Base-by-base conservation (phyloP, 1,140 invertebrate species). In the Drosophila simulans region DNA sequence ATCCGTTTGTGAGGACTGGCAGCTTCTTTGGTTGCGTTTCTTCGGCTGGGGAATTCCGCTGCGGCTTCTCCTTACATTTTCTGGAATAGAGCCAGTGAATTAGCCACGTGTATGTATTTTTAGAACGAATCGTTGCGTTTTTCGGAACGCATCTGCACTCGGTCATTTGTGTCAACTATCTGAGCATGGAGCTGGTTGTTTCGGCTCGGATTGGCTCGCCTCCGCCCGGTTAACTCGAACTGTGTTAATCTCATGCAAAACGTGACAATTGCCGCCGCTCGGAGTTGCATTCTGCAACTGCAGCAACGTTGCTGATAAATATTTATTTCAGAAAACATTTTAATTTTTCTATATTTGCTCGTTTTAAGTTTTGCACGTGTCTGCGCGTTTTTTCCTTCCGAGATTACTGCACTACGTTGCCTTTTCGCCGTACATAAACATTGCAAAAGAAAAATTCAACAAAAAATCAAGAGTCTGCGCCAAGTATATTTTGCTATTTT, bases 21-120 rank as follows among this genome's bases (percentile, higher is more conserved):
- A 57, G 58, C 62, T 57, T 88, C 75, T 88, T 86, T 88, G 79
- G 70, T 83, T 65, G 55, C 12, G 68, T 85, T 85, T 43, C 58
- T 59, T 75, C 63, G 27, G 60, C 46, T 66, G 35, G 53, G 15
- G 46, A 7, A 35, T 20, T 52, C 43, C 43, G 25, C 43, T 46
- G 37, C 0, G 17, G 51, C 10, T 13, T 8, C 12, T 27, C 17
- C 63, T 86, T 88, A 86, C 83, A 86, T 86, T 49, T 82, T 86
- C 83, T 86, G 83, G 31, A 81, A 78, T 5, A 11, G 11, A 34
- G 45, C 3, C 13, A 25, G 17, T 39, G 39, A 58, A 42, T 31
- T 31, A 62, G 39, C 37, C 17, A 49, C 25, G 51, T 53, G 7
- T 53, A 11, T 20, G 8, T 37, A 12, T 8, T 31, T 10, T 10